Evolutionary conservation across 2,797 vertebrate species (phyloP).

Genomic region (Serranus cabrilla): DNA sequence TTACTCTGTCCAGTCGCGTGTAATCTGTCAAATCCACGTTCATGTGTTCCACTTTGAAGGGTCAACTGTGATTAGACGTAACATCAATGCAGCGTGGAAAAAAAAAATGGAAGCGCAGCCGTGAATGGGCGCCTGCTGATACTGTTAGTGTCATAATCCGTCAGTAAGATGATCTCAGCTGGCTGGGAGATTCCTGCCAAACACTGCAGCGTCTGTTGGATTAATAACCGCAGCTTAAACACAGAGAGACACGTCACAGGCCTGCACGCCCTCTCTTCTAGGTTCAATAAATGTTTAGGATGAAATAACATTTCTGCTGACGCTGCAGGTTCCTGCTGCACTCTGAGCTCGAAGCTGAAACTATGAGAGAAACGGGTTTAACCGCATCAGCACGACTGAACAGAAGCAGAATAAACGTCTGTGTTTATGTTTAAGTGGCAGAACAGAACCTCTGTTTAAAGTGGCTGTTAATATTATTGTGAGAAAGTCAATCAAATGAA

Average conservation of each 20-base stretch:
- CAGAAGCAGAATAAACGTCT: not conserved
- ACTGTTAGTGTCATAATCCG: conserved; percentile 68
- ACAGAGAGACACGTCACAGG: conserved; percentile 28
- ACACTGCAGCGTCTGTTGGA: conserved; percentile 58
- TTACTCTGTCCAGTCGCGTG: too few relatives aligned
- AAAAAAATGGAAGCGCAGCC: conserved; percentile 34
- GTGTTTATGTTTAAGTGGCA: not conserved
- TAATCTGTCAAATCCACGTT: conserved; percentile 68
- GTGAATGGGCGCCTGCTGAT: conserved; percentile 49
- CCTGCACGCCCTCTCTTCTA: not conserved
- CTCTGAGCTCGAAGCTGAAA: not conserved
- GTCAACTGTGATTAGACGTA: conserved; percentile 69
- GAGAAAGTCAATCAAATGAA: too few relatives aligned
- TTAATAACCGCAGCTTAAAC: conserved; percentile 54
- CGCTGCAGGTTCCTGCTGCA: not conserved
- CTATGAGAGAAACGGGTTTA: not conserved
- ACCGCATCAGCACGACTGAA: not conserved
- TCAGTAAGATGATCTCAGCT: conserved; percentile 62
- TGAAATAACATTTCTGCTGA: conserved; percentile 3
- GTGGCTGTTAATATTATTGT: too few relatives aligned
- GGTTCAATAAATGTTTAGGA: conserved; percentile 6
- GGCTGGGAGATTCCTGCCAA: conserved; percentile 57
- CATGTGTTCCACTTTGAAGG: conserved; percentile 58
- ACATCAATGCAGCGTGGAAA: conserved; percentile 32
- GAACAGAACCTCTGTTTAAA: too few relatives aligned